These are phyloP conservation scores for Galagoides demidoff DNA, from an alignment of 2,797 vertebrate species.

Conservation along the genomic window DNA sequence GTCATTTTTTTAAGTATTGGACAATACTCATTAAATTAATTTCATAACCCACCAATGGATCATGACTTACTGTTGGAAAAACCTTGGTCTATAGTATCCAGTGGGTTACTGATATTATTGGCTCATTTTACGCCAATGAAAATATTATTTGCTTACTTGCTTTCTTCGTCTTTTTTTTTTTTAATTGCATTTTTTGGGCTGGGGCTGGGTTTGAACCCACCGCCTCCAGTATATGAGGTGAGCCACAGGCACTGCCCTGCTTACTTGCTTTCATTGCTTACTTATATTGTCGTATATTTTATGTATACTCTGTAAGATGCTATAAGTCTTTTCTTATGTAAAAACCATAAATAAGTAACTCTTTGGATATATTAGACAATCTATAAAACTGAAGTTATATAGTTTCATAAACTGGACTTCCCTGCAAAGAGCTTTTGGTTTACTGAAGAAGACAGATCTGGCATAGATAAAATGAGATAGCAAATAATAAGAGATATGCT, in stretches of 20 bases:
- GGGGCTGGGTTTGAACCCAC: too few relatives aligned
- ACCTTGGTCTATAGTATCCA: not conserved
- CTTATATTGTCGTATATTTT: not conserved
- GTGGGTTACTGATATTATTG: not conserved
- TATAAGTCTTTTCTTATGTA: not conserved
- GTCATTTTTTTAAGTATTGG: not conserved
- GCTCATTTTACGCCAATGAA: not conserved
- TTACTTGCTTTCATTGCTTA: not conserved
- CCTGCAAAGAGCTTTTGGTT: not conserved
- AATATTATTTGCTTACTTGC: not conserved
- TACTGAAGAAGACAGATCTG: not conserved
- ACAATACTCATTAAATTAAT: not conserved
- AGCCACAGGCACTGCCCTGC: too few relatives aligned
- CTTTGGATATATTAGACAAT: not conserved
- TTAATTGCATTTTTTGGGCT: too few relatives aligned
- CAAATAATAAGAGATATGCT: not conserved
- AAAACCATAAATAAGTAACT: constrained; percentile 30
- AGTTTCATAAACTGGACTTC: not conserved
- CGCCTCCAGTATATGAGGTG: too few relatives aligned
- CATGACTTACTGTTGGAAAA: not conserved
- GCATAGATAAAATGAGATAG: not conserved
- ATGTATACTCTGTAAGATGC: not conserved
- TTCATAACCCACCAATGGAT: not conserved
- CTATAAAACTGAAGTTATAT: not conserved
- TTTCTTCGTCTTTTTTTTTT: not conserved